Percentiles rank a stretch among this genome's conserved stretches.
phyloP scores from a whole-genome alignment of 2,888 invertebrate species.

The Ophion ellenae region DNA sequence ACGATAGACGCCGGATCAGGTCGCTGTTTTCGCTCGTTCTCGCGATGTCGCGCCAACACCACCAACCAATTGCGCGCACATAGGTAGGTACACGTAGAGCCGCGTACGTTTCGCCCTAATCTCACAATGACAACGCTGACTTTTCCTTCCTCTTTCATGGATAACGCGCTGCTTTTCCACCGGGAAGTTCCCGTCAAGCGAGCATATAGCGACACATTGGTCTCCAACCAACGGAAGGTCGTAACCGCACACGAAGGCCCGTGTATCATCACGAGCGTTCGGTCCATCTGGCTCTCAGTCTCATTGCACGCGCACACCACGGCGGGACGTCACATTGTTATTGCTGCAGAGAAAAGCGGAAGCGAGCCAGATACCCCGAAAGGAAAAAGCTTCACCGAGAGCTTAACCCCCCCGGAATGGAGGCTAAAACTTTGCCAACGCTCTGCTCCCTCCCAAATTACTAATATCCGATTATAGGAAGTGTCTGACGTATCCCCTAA shows the following conservation, averaged over 20 bases:
- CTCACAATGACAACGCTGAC: constrained; percentile 48
- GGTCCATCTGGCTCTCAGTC: constrained; percentile 8
- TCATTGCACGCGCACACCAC: neutral
- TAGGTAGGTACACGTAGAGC: neutral
- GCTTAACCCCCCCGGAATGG: constrained; percentile 12
- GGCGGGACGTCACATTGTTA: constrained; percentile 49
- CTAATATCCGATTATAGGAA: constrained; percentile 34
- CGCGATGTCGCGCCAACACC: constrained; percentile 53
- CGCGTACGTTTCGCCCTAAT: constrained; percentile 46
- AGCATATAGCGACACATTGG: neutral
- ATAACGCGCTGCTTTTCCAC: constrained; percentile 43
- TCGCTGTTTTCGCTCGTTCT: constrained; percentile 54
- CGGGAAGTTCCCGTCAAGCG: constrained; percentile 39
- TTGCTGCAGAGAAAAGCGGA: constrained; percentile 42
- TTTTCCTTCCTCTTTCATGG: constrained; percentile 55
- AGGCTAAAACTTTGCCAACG: constrained; percentile 17
- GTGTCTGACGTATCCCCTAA: constrained; percentile 18
- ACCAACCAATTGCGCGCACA: neutral
- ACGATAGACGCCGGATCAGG: constrained; percentile 63
- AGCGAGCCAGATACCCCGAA: constrained; percentile 49
- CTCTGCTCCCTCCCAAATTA: neutral
- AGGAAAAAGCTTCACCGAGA: constrained; percentile 37
- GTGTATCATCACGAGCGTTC: neutral
- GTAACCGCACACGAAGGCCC: constrained; percentile 7
- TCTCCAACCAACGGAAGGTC: constrained; percentile 24